Base-by-base conservation (phyloP, 2,888 invertebrate species). In the Pandemis corylana region DNA sequence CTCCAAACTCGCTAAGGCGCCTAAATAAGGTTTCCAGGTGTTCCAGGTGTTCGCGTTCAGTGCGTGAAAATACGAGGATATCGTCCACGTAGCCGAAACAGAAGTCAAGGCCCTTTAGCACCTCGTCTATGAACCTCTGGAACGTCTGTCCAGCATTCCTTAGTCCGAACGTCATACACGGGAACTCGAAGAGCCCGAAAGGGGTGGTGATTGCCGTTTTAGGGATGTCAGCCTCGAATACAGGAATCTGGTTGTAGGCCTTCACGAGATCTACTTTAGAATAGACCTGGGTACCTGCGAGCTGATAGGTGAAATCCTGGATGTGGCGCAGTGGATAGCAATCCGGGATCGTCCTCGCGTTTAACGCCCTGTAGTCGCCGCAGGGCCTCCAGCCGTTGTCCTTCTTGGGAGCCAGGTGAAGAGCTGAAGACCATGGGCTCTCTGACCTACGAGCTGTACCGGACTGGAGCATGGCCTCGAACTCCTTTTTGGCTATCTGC, bases 131-230 rank as follows among this genome's bases (percentile, higher is more conserved):
- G 63, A 87, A 88, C 0, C 86, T 78, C 68, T 89, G 87, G 74
- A 91, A 84, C 0, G 87, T 86, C 73, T 89, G 88, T 0, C 83
- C 87, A 0, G 89, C 88, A 68, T 91, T 90, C 0, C 86, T 71
- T 0, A 91, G 78, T 5, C 90, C 89, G 20, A 89, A 90, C 0
- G 79, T 77, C 85, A 86, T 85, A 5, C 66, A 75, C 0, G 80
- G 76, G 72, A 85, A 87, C 68, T 90, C 84, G 61, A 79, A 85
- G 10, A 85, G 66, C 7, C 83, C 83, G 42, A 70, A 75, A 1
- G 69, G 70, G 0, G 75, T 76, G 0, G 71, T 72, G 5, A 76
- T 75, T 4, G 75, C 75, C 0, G 75, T 76, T 28, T 72, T 76
- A 3, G 68, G 68, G 6, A 75, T 71, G 20, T 75, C 75, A 0